Evolutionary conservation across 2,113 vertebrate genomes (phyloP), one percentile per base, ranked within the genome.

Genomic region (Aphelocoma coerulescens): DNA sequence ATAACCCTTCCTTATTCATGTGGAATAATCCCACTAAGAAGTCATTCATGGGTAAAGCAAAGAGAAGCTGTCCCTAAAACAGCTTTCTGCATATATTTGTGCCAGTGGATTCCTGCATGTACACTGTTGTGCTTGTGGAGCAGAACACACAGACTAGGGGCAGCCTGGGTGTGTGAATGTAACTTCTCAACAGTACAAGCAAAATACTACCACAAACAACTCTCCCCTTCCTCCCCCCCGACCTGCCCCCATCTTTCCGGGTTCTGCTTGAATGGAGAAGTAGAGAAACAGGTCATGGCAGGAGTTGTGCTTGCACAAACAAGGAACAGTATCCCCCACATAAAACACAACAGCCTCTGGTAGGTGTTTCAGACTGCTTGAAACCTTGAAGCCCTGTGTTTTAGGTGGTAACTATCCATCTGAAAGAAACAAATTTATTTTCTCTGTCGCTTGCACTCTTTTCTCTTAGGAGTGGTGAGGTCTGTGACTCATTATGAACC

Each of bases 1-100:
- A 96, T 97, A 96, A 93, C 96, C 92, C 93, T 96, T 96, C 85
- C 88, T 96, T 95, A 94, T 94, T 93, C 95, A 96, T 93, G 95
- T 96, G 93, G 95, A 93, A 95, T 97, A 96, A 96, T 96, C 95
- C 95, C 69, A 78, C 93, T 93, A 86, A 91, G 83, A 92, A 94
- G 62, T 97, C 84, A 96, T 94, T 97, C 96, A 97, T 96, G 95
- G 80, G 95, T 95, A 95, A 96, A 96, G 88, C 68, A 92, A 93
- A 96, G 93, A 95, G 89, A 94, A 89, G 90, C 93, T 96, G 93
- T 89, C 89, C 83, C 85, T 94, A 95, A 93, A 97, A 61, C 82
- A 96, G 95, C 93, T 96, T 93, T 77, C 76, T 75, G 90, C 57
- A 9, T 77, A 12, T 22, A 28, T 85, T 82, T 82, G 81, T 96